Evolutionary conservation across 2,113 vertebrate species (phyloP).

Genomic region (Phaethon lepturus): DNA sequence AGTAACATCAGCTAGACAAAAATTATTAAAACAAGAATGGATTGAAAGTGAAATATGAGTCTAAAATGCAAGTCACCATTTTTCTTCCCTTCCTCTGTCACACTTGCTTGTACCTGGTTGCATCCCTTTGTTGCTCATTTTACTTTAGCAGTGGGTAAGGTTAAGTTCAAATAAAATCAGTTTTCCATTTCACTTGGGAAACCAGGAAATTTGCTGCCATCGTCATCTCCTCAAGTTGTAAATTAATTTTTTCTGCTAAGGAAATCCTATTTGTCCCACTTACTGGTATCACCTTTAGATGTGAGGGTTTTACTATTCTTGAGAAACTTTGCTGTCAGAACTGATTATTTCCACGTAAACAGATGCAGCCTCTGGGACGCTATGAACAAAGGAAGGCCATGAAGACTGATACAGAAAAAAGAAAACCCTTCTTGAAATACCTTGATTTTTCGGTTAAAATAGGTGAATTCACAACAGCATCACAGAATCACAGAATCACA

Average conservation of each 20-base stretch:
- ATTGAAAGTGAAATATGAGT: not conserved
- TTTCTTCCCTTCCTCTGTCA: not conserved
- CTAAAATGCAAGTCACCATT: not conserved
- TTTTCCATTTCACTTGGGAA: slow-evolving; percentile 10
- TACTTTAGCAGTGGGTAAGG: not conserved
- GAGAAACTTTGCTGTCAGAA: not conserved
- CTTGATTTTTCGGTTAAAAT: not conserved
- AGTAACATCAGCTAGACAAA: not conserved
- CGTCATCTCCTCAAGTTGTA: not conserved
- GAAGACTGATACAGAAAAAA: not conserved
- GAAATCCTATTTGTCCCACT: not conserved
- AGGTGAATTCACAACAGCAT: not conserved
- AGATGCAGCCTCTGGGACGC: not conserved
- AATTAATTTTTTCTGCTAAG: not conserved
- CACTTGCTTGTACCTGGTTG: not conserved
- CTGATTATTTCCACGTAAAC: not conserved
- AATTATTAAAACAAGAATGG: not conserved
- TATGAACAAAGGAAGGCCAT: not conserved
- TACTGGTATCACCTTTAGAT: not conserved
- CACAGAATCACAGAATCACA: too few relatives aligned
- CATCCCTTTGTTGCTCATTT: not conserved
- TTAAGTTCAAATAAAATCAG: not conserved
- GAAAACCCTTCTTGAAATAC: not conserved
- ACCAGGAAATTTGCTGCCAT: not conserved
- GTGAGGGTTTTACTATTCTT: not conserved